Percentiles rank a stretch among this genome's conserved stretches.
Evolutionary conservation across 2,113 vertebrate species (phyloP).

Genomic region (Misgurnus anguillicaudatus): DNA sequence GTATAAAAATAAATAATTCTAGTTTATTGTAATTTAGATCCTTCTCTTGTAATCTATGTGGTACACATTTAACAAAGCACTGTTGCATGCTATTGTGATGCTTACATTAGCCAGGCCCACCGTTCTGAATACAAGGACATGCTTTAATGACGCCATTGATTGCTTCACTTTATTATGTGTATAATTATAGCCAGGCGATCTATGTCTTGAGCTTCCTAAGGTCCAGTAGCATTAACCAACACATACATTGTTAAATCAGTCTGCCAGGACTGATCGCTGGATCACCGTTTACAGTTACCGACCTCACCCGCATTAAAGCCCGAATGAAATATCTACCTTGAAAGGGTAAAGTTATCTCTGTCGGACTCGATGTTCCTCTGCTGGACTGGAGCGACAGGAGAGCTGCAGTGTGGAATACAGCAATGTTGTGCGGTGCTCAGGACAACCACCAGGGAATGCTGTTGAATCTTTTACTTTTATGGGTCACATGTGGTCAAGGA

Average conservation of each 20-base stretch:
- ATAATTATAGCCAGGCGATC: conserved; percentile 46
- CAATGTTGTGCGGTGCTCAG: conserved; percentile 57
- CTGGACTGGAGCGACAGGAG: conserved; percentile 2
- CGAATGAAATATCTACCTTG: conserved; percentile 49
- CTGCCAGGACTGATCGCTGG: conserved; percentile 21
- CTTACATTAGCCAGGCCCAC: conserved; percentile 18
- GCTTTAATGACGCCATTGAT: conserved; percentile 42
- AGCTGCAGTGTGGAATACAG: not conserved
- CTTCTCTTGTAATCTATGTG: no score
- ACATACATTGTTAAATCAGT: conserved; percentile 29
- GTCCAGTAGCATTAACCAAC: conserved; percentile 8
- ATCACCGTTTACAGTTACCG: conserved; percentile 24
- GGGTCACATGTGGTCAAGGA: not conserved
- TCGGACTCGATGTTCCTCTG: conserved; percentile 51
- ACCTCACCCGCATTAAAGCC: conserved; percentile 44
- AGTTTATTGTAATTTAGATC: not conserved
- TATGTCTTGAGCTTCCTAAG: conserved; percentile 14
- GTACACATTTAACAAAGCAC: not conserved
- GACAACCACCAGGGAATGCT: conserved; percentile 71
- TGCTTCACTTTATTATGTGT: conserved; percentile 43
- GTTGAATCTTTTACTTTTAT: conserved; percentile 56
- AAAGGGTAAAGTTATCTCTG: conserved; percentile 49
- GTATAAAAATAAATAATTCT: not conserved
- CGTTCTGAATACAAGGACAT: conserved; percentile 20
- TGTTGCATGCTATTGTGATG: not conserved